phyloP scores from a whole-genome alignment of 2,113 vertebrate species.

The Notiomystis cincta region DNA sequence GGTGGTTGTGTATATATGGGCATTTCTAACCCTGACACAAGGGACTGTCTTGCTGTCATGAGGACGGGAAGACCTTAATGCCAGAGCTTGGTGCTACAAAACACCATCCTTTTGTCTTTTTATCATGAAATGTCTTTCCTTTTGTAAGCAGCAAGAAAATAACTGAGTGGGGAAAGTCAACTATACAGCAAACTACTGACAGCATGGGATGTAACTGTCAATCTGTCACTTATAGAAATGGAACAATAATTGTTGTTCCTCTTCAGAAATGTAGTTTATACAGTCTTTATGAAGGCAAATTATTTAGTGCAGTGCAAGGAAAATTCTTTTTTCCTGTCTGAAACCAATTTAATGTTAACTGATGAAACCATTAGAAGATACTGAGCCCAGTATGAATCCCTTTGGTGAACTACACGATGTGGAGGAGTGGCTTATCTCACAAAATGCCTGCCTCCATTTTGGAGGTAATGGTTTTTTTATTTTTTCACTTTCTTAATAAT shows the following conservation, averaged over 20 bases:
- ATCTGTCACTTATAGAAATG: neutral
- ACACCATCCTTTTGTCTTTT: neutral
- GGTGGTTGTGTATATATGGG: neutral
- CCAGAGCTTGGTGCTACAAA: neutral
- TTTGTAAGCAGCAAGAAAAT: neutral
- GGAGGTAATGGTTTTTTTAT: slow-evolving; percentile 22
- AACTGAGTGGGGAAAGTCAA: neutral
- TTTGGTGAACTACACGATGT: neutral
- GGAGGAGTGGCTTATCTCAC: slow-evolving; percentile 45
- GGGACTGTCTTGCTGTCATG: neutral
- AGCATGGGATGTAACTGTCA: neutral
- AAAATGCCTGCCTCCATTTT: slow-evolving; percentile 28
- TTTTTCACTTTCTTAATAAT: neutral
- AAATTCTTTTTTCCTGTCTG: slow-evolving; percentile 3
- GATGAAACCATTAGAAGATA: slow-evolving; percentile 48
- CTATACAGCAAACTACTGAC: neutral
- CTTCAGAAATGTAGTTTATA: slow-evolving; percentile 6
- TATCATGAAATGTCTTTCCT: neutral
- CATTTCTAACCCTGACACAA: neutral
- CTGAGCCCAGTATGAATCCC: neutral
- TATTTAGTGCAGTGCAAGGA: slow-evolving; percentile 1
- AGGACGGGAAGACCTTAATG: neutral
- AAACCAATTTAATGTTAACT: slow-evolving; percentile 46
- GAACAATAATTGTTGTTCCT: slow-evolving; percentile 21
- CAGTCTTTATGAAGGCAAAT: neutral